phyloP scores from a whole-genome alignment of 2,797 vertebrate species.

The Lithobates sylvaticus region DNA sequence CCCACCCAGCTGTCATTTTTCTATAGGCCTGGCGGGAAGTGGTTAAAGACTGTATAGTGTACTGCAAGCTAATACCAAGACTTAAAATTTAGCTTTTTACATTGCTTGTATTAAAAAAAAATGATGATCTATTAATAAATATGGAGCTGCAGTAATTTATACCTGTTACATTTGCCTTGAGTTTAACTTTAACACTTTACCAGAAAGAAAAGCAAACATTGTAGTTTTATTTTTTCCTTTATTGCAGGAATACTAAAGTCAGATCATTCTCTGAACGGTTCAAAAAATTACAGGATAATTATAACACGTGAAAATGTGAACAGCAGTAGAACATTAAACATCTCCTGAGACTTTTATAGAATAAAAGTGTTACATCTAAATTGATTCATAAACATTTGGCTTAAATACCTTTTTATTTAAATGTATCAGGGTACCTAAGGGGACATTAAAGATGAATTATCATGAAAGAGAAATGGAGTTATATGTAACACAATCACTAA shows the following conservation, averaged over 20 bases:
- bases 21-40: too few relatives aligned
- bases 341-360: slow-evolving; percentile 40
- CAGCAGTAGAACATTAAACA: slow-evolving; percentile 20
- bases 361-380: slow-evolving; percentile 27
- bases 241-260: not conserved
- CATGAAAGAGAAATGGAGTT: slow-evolving; percentile 21
- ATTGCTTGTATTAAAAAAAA: too few relatives aligned
- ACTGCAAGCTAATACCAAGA: too few relatives aligned
- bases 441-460: slow-evolving; percentile 48
- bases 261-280: slow-evolving; percentile 4
- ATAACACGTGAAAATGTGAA: slow-evolving; percentile 28
- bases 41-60: too few relatives aligned
- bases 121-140: too few relatives aligned
- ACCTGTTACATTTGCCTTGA: too few relatives aligned
- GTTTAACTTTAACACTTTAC: not conserved
- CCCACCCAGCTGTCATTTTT: too few relatives aligned
- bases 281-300: slow-evolving; percentile 3
- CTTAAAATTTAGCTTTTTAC: too few relatives aligned
- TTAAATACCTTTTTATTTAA: slow-evolving; percentile 36
- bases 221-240: not conserved
- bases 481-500: slow-evolving; percentile 15
- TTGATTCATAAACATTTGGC: slow-evolving; percentile 24
- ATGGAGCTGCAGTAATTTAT: too few relatives aligned
- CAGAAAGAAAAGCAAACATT: not conserved
- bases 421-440: slow-evolving; percentile 22